These are phyloP conservation scores for Elegia similella DNA, from an alignment of 2,888 invertebrate species.

Conservation along the genomic window DNA sequence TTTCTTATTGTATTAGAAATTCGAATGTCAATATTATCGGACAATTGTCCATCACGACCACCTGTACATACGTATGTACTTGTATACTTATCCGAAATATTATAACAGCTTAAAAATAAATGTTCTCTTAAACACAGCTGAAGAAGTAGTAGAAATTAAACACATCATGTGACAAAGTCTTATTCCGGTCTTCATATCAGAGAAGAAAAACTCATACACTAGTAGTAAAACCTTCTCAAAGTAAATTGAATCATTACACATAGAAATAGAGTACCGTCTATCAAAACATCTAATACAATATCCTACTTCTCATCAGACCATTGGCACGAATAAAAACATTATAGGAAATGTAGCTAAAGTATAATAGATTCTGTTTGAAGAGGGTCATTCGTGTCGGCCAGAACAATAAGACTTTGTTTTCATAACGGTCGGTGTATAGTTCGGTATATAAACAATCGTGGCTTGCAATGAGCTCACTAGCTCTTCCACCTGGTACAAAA, in stretches of 20 bases:
- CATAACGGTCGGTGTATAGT: constrained; percentile 32
- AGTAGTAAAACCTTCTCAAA: background rate
- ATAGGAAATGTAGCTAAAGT: constrained; percentile 14
- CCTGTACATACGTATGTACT: too few species aligned
- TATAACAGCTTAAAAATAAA: too few species aligned
- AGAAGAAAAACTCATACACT: too few species aligned
- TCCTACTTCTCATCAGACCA: constrained; percentile 11
- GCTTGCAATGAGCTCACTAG: constrained; percentile 27
- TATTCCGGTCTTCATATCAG: too few species aligned
- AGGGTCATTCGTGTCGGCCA: constrained; percentile 33
- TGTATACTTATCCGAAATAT: too few species aligned
- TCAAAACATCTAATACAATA: background rate
- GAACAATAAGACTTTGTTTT: constrained; percentile 56
- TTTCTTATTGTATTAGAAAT: too few species aligned
- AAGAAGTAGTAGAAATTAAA: too few species aligned
- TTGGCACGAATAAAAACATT: constrained; percentile 2
- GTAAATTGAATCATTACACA: too few species aligned
- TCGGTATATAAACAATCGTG: constrained; percentile 36
- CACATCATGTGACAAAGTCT: too few species aligned
- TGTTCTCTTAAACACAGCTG: too few species aligned
- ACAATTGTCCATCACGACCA: too few species aligned
- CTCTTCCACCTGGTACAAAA: background rate
- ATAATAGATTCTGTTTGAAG: constrained; percentile 33
- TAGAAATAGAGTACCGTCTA: background rate
- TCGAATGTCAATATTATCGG: too few species aligned